These are phyloP conservation scores for Odontothrips loti DNA, from an alignment of 2,888 invertebrate genomes.

Conservation along the genomic window DNA sequence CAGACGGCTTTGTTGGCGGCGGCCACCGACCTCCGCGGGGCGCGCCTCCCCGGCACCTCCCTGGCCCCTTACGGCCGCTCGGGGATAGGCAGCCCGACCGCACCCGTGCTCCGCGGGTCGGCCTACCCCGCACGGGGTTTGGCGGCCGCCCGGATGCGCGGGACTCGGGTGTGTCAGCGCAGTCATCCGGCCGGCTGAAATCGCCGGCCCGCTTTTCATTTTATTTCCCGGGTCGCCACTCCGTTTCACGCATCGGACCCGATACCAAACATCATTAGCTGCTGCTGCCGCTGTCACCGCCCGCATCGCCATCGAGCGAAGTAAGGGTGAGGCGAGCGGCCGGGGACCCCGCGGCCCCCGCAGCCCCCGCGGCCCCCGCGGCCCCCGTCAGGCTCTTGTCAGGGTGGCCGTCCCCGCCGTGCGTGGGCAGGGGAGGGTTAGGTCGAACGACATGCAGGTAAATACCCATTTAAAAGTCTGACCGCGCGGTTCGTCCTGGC, in stretches of 20 bases:
- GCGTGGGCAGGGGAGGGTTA: too few species aligned
- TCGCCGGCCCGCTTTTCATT: not conserved
- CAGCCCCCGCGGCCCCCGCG: too few species aligned
- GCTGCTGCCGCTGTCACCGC: not conserved
- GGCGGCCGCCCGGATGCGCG: too few species aligned
- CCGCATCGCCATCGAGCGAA: not conserved
- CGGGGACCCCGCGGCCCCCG: not conserved
- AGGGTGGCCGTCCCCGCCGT: not conserved
- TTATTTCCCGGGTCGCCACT: not conserved
- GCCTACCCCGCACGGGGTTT: too few species aligned
- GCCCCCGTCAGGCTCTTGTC: conserved; percentile 1
- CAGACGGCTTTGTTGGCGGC: not conserved
- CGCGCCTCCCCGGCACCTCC: not conserved
- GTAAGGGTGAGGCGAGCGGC: not conserved
- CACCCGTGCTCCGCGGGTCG: not conserved
- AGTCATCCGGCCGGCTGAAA: too few species aligned
- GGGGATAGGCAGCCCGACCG: too few species aligned
- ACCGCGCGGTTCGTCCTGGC: too few species aligned
- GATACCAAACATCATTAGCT: not conserved
- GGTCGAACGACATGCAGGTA: not conserved
- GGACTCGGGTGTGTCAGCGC: too few species aligned
- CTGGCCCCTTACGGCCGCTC: too few species aligned
- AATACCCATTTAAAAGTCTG: conserved; percentile 3
- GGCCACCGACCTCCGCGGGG: not conserved
- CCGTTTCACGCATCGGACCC: not conserved